Conservation (phyloP, 1,140 invertebrate genomes). For the Lerema accius region DNA sequence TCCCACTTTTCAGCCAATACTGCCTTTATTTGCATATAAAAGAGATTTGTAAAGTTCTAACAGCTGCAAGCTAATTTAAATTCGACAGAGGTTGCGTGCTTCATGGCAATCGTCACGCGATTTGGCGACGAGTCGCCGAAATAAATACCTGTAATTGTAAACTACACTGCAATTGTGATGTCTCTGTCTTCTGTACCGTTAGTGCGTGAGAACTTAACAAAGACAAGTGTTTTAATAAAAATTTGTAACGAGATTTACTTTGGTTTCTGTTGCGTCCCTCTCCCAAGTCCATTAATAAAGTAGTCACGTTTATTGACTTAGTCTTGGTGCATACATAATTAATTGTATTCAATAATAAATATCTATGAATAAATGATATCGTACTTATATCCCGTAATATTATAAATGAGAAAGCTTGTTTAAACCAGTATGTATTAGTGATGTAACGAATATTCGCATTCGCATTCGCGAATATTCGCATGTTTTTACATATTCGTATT, state of each 20-base stretch:
- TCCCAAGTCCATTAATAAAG: background rate
- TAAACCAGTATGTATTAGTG: no score
- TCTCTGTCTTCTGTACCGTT: background rate
- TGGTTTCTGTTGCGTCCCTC: no score
- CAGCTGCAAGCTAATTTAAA: conserved; percentile 48
- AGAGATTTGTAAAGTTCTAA: conserved; percentile 43
- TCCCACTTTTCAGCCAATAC: conserved; percentile 33
- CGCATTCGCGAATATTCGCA: no score
- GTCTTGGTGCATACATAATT: background rate
- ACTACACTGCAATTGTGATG: background rate
- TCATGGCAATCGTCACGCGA: conserved; percentile 49
- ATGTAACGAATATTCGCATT: no score
- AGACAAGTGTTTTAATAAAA: background rate
- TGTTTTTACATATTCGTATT: no score
- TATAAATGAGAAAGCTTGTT: no score
- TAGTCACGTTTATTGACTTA: background rate
- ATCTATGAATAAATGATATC: no score
- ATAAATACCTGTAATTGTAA: conserved; percentile 19
- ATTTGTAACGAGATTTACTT: background rate
- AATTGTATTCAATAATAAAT: no score
- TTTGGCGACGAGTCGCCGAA: conserved; percentile 42
- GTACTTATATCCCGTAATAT: no score
- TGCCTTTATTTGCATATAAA: conserved; percentile 51
- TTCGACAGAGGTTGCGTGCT: conserved; percentile 57
- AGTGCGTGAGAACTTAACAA: background rate